Evolutionary conservation across 2,888 invertebrate species (phyloP).

Genomic region (Rhyacophila evoluta): DNA sequence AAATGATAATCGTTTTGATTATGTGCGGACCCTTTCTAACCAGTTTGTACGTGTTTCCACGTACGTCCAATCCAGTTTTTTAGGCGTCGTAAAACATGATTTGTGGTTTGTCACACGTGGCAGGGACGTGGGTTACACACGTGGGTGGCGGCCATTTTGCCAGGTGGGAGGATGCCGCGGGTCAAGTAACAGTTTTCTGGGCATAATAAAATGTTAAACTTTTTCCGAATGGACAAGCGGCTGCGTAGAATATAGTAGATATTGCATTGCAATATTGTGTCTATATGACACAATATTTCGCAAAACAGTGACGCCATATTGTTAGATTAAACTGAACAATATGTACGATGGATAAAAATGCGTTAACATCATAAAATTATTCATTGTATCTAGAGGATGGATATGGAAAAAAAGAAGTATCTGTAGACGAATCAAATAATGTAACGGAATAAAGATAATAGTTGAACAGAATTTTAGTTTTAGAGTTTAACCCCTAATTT

Average conservation of each 20-base stretch:
- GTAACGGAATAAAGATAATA: too few relatives aligned
- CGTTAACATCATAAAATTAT: too few relatives aligned
- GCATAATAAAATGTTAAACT: neutral
- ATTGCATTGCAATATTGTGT: neutral
- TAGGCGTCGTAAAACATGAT: neutral
- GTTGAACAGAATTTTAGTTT: too few relatives aligned
- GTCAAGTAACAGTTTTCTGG: neutral
- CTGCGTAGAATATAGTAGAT: neutral
- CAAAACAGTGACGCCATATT: too few relatives aligned
- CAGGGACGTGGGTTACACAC: conserved; percentile 5
- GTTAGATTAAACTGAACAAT: too few relatives aligned
- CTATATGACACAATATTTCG: neutral
- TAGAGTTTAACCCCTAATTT: too few relatives aligned
- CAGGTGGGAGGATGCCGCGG: neutral
- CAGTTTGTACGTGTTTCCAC: neutral
- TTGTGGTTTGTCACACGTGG: conserved; percentile 1
- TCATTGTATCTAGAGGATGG: too few relatives aligned
- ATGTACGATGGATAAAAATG: too few relatives aligned
- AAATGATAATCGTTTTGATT: neutral
- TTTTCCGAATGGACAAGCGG: neutral
- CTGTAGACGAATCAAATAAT: too few relatives aligned
- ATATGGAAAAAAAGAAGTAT: too few relatives aligned
- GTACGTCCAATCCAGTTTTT: neutral
- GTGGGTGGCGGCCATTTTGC: neutral
- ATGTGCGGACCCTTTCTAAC: neutral